Conservation (phyloP, 2,113 vertebrate genomes). For the Alethe diademata region DNA sequence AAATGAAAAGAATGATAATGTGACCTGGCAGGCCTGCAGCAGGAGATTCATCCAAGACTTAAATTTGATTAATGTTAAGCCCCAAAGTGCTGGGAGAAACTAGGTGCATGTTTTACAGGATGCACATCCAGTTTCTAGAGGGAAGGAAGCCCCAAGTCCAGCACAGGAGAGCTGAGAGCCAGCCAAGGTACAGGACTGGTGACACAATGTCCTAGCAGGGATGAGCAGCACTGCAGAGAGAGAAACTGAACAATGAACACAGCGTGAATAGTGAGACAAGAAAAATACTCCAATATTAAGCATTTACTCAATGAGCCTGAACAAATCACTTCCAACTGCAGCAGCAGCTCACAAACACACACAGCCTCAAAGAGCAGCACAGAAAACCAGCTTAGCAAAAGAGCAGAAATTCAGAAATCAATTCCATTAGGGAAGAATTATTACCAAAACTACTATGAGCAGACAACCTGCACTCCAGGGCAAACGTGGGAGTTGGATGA, state of each 20-base stretch:
- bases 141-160: constrained; percentile 66
- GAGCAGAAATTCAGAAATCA: background rate
- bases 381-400: background rate
- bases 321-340: background rate
- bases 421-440: background rate
- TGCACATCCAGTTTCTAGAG: constrained; percentile 67
- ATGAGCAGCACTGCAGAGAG: constrained; percentile 73
- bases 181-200: constrained; percentile 72
- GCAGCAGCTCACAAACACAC: background rate
- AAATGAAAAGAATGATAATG: constrained; percentile 67
- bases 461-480: background rate
- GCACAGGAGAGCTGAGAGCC: constrained; percentile 69
- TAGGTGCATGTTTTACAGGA: constrained; percentile 61
- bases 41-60: constrained; percentile 58
- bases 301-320: constrained; percentile 37
- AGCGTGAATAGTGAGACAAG: constrained; percentile 59
- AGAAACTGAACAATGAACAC: constrained; percentile 76
- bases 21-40: constrained; percentile 68
- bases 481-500: background rate
- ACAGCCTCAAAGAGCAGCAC: background rate
- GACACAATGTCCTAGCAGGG: constrained; percentile 70
- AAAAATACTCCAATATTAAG: constrained; percentile 51
- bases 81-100: constrained; percentile 70
- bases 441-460: background rate
- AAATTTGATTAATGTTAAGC: constrained; percentile 62